These are phyloP conservation scores for Drosophila macrospina DNA, from an alignment of 2,888 invertebrate genomes.

Conservation along the genomic window DNA sequence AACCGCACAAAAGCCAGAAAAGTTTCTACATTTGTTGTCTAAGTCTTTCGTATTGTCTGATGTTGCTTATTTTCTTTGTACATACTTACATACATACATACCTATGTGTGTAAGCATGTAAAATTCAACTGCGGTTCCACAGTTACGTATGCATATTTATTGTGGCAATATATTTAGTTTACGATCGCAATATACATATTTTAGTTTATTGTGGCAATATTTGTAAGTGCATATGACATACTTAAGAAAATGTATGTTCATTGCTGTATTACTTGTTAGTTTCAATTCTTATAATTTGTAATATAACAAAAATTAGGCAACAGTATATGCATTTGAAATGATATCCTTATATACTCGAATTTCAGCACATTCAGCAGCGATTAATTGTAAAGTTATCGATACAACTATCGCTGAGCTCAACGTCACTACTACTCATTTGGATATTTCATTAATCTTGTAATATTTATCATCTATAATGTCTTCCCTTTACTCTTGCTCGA, in stretches of 20 bases:
- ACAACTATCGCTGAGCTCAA: neutral
- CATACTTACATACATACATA: neutral
- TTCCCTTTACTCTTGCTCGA: constrained; percentile 11
- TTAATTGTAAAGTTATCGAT: neutral
- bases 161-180: constrained; percentile 17
- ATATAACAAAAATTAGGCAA: neutral
- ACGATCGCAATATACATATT: constrained; percentile 11
- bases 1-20: constrained; percentile 16
- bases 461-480: constrained; percentile 5
- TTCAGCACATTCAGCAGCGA: neutral
- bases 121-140: constrained; percentile 1
- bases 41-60: constrained; percentile 55
- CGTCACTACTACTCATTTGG: constrained; percentile 1
- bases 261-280: neutral
- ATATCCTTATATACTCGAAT: neutral
- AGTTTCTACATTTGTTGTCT: constrained; percentile 50
- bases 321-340: neutral
- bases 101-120: neutral
- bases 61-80: neutral
- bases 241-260: neutral
- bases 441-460: constrained; percentile 19
- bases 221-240: neutral
- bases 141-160: constrained; percentile 22
- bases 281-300: neutral
- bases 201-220: constrained; percentile 5